These are phyloP conservation scores for Plectrocnemia conspersa DNA, from an alignment of 1,140 invertebrate species.

Conservation along the genomic window DNA sequence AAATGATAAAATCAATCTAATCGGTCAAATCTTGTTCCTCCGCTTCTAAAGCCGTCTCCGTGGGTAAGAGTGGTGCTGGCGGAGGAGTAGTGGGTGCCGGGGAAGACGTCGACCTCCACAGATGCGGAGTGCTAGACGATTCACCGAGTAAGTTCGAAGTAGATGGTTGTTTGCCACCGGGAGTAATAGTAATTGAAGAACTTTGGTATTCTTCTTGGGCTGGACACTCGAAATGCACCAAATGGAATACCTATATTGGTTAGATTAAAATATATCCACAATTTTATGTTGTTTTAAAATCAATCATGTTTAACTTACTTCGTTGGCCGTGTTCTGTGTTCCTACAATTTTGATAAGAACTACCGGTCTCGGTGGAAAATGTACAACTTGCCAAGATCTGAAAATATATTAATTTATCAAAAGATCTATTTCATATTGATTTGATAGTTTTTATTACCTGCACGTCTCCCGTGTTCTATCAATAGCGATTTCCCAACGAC, in stretches of 20 bases:
- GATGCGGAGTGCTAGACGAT: slow-evolving; percentile 7
- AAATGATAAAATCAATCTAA: neutral
- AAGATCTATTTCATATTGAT: neutral
- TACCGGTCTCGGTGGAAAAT: slow-evolving; percentile 76
- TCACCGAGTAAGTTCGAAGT: slow-evolving; percentile 24
- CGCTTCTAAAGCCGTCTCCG: slow-evolving; percentile 55
- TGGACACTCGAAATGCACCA: slow-evolving; percentile 96
- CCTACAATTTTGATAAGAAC: slow-evolving; percentile 94
- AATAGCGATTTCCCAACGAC: slow-evolving; percentile 82
- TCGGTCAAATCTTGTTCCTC: slow-evolving; percentile 41
- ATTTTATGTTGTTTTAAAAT: slow-evolving; percentile 14
- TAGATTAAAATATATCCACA: slow-evolving; percentile 15
- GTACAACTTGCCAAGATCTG: slow-evolving; percentile 87
- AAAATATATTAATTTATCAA: no score
- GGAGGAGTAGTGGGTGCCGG: slow-evolving; percentile 26
- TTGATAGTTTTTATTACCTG: slow-evolving; percentile 40
- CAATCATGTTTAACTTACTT: slow-evolving; percentile 55
- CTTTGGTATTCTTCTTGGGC: slow-evolving; percentile 57
- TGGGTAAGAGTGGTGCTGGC: slow-evolving; percentile 40
- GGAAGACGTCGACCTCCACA: slow-evolving; percentile 10
- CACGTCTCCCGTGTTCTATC: slow-evolving; percentile 72
- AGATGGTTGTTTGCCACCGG: slow-evolving; percentile 10
- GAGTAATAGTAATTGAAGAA: slow-evolving; percentile 5
- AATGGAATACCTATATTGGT: slow-evolving; percentile 90
- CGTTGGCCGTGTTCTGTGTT: slow-evolving; percentile 94